A percentile compares a stretch with the other conserved stretches of the same genome.
Evolutionary conservation across 1,140 invertebrate species (phyloP).

Genomic region (Xylocopa sonorina): DNA sequence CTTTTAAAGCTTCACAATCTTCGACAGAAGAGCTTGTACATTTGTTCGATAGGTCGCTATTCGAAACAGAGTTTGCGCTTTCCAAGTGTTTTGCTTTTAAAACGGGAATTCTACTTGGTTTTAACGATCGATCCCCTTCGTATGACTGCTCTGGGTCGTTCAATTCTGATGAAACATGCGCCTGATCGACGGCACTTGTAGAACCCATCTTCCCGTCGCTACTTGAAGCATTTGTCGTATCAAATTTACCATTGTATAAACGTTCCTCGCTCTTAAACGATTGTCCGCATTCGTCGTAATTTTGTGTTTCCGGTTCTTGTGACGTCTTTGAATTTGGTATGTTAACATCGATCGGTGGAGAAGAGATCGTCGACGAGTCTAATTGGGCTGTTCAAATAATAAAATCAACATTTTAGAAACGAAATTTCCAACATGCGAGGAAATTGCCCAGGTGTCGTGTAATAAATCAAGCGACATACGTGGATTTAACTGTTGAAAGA

Average conservation of each 20-base stretch:
- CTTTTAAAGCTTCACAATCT: slow-evolving; percentile 62
- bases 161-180: slow-evolving; percentile 9
- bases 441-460: too few species aligned
- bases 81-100: slow-evolving; percentile 71
- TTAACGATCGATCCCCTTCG: slow-evolving; percentile 66
- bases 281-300: slow-evolving; percentile 33
- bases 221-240: slow-evolving; percentile 28
- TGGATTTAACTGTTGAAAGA: slow-evolving; percentile 79
- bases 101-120: slow-evolving; percentile 75
- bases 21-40: slow-evolving; percentile 64
- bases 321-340: slow-evolving; percentile 22
- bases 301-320: slow-evolving; percentile 41
- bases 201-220: slow-evolving; percentile 50
- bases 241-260: slow-evolving; percentile 26
- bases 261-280: slow-evolving; percentile 38
- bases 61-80: slow-evolving; percentile 56
- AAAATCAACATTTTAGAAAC: too few species aligned
- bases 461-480: slow-evolving; percentile 47
- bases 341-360: slow-evolving; percentile 33
- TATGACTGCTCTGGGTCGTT: slow-evolving; percentile 31
- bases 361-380: slow-evolving; percentile 6
- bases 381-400: slow-evolving; percentile 32
- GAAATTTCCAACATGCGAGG: too few species aligned
- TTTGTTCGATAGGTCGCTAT: slow-evolving; percentile 69
- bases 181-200: slow-evolving; percentile 22